Evolutionary conservation across 1,140 invertebrate species (phyloP).

Genomic region (Drosophila sucinea): DNA sequence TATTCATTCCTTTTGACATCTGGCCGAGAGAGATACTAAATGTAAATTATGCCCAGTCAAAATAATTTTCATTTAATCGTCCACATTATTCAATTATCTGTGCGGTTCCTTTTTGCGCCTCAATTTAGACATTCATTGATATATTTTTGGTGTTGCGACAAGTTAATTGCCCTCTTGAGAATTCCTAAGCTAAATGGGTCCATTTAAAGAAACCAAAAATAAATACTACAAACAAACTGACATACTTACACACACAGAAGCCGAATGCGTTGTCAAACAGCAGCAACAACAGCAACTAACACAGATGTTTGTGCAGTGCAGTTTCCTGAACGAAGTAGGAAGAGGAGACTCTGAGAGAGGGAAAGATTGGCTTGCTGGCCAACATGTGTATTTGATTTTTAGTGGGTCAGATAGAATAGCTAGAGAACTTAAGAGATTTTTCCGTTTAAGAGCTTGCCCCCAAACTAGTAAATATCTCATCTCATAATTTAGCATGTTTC

Average conservation of each 20-base stretch:
- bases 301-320: neutral
- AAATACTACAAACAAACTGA: slow-evolving; percentile 66
- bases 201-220: slow-evolving; percentile 72
- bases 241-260: slow-evolving; percentile 60
- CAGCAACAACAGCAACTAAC: slow-evolving; percentile 28
- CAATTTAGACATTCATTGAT: slow-evolving; percentile 20
- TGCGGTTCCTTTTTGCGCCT: slow-evolving; percentile 12
- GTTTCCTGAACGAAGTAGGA: slow-evolving; percentile 29
- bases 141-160: slow-evolving; percentile 36
- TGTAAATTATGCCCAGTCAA: slow-evolving; percentile 33
- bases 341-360: neutral
- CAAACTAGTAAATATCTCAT: neutral
- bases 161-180: slow-evolving; percentile 79
- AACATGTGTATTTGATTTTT: slow-evolving; percentile 4
- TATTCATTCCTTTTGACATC: slow-evolving; percentile 7
- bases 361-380: neutral
- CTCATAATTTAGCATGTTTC: neutral
- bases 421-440: slow-evolving; percentile 4
- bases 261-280: slow-evolving; percentile 39
- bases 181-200: slow-evolving; percentile 68
- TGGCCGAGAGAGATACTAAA: slow-evolving; percentile 14
- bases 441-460: neutral
- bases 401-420: slow-evolving; percentile 1
- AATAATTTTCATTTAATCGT: slow-evolving; percentile 42
- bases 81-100: slow-evolving; percentile 48